Evolutionary conservation across 2,797 vertebrate genomes (phyloP).

Genomic region (Cynodonichthys magdalenae): DNA sequence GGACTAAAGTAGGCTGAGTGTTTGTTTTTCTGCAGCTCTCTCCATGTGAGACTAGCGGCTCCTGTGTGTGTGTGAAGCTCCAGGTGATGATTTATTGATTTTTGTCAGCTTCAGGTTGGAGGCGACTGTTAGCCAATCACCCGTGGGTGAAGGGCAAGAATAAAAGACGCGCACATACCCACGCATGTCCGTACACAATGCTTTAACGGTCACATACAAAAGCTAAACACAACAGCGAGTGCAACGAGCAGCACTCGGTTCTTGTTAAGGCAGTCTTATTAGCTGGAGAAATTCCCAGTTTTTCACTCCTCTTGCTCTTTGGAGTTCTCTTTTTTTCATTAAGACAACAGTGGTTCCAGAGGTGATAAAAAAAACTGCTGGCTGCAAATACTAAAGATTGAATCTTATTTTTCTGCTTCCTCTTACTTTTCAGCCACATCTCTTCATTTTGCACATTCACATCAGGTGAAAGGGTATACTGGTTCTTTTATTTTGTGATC

Average conservation of each 20-base stretch:
- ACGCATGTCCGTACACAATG: constrained; percentile 17
- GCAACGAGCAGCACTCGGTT: constrained; percentile 55
- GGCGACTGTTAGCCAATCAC: constrained; percentile 77
- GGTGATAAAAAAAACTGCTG: constrained; percentile 56
- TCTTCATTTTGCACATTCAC: too few relatives aligned
- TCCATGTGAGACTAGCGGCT: constrained; percentile 41
- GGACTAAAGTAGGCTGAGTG: constrained; percentile 60
- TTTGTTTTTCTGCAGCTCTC: constrained; percentile 58
- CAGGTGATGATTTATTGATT: constrained; percentile 81
- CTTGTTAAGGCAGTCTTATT: constrained; percentile 65
- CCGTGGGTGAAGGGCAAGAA: constrained; percentile 74
- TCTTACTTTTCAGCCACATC: too few relatives aligned
- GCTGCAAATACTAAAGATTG: constrained; percentile 20
- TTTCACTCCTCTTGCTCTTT: constrained; percentile 23
- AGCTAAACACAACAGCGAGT: constrained; percentile 45
- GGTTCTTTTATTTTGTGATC: too few relatives aligned
- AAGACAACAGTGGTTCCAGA: constrained; percentile 47
- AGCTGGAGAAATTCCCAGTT: constrained; percentile 53
- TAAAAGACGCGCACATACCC: constrained; percentile 44
- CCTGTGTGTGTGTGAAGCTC: constrained; percentile 41
- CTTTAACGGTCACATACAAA: background rate
- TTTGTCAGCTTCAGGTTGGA: constrained; percentile 77
- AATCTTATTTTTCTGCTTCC: too few relatives aligned
- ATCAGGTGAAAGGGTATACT: too few relatives aligned
- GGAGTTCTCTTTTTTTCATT: constrained; percentile 58